These are phyloP conservation scores for Xiphophorus couchianus DNA, from an alignment of 2,113 vertebrate genomes.

Conservation along the genomic window DNA sequence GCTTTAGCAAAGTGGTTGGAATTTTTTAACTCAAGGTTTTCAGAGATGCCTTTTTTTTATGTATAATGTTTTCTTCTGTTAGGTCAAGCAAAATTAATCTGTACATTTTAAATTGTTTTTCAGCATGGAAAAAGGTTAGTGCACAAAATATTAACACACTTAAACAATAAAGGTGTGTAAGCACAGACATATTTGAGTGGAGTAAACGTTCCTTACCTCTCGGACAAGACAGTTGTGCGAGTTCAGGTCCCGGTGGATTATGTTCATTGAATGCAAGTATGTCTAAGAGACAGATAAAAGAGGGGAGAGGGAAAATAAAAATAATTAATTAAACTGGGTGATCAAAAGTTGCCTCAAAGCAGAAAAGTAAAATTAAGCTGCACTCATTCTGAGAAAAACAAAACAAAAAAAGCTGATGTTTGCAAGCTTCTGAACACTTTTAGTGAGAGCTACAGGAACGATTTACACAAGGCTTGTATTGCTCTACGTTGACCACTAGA, in stretches of 20 bases:
- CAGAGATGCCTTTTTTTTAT: too few relatives aligned
- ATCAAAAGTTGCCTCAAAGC: neutral
- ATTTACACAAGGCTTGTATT: slow-evolving; percentile 1
- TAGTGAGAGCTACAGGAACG: neutral
- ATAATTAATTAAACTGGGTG: too few relatives aligned
- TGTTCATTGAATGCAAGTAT: slow-evolving; percentile 98
- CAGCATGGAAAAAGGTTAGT: slow-evolving; percentile 1
- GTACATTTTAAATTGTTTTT: too few relatives aligned
- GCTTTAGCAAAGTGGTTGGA: neutral
- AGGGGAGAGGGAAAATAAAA: neutral
- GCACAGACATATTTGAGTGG: neutral
- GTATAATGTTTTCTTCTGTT: too few relatives aligned
- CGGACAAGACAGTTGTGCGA: slow-evolving; percentile 97
- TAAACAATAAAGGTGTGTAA: slow-evolving; percentile 10
- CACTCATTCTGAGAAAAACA: neutral
- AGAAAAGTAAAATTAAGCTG: neutral
- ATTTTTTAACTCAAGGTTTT: too few relatives aligned
- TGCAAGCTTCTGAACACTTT: neutral
- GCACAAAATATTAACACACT: neutral
- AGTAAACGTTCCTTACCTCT: slow-evolving; percentile 81
- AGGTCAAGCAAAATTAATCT: too few relatives aligned
- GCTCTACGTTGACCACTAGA: slow-evolving; percentile 47
- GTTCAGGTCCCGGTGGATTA: slow-evolving; percentile 98
- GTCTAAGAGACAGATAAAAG: slow-evolving; percentile 66
- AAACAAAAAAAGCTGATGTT: too few relatives aligned